These are phyloP conservation scores for Colaptes auratus DNA, from an alignment of 2,113 vertebrate genomes.

Conservation along the genomic window DNA sequence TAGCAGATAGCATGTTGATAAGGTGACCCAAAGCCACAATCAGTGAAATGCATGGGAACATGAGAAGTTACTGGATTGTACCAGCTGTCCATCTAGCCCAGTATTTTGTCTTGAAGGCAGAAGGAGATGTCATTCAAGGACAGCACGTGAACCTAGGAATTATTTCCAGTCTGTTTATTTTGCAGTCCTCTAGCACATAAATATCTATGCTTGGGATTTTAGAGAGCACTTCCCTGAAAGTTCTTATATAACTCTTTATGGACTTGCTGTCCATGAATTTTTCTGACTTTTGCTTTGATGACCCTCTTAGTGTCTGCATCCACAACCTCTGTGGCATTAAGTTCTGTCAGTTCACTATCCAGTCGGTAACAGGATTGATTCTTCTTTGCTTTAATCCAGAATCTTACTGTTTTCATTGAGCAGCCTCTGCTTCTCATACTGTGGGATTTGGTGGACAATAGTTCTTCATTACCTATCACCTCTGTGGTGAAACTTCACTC, in stretches of 20 bases:
- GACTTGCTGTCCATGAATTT: background rate
- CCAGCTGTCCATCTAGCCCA: background rate
- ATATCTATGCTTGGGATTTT: background rate
- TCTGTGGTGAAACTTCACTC: background rate
- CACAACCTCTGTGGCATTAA: background rate
- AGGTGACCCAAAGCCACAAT: background rate
- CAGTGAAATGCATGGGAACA: background rate
- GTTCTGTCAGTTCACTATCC: background rate
- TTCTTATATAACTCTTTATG: background rate
- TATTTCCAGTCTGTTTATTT: background rate
- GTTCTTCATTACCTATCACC: background rate
- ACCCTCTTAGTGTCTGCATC: background rate
- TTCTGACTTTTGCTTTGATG: background rate
- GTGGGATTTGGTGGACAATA: background rate
- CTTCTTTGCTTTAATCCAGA: background rate
- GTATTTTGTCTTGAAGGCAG: background rate
- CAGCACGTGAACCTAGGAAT: background rate
- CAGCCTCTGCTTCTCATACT: background rate
- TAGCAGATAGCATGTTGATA: background rate
- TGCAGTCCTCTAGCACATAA: background rate
- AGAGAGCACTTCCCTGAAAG: background rate
- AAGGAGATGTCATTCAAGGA: background rate
- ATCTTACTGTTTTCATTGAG: background rate
- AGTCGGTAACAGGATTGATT: background rate
- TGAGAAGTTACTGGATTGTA: background rate